Evolutionary conservation across 2,113 vertebrate genomes (phyloP).

Genomic region (Turnix velox): DNA sequence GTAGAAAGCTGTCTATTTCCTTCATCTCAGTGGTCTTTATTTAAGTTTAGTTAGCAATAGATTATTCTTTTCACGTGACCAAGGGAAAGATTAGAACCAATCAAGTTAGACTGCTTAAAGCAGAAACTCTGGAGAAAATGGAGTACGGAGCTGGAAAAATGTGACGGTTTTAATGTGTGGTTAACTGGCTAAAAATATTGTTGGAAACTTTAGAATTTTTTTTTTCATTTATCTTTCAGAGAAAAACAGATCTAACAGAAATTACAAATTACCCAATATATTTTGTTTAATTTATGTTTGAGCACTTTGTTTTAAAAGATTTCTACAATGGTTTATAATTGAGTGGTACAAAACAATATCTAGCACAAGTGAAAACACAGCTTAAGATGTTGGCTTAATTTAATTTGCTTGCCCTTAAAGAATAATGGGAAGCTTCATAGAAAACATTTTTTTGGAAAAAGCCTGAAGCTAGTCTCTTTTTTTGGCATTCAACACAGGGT

Average conservation of each 20-base stretch:
- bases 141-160: conserved; percentile 8
- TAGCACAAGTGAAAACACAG: not conserved
- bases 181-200: conserved; percentile 52
- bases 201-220: not conserved
- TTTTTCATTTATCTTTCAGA: conserved; percentile 29
- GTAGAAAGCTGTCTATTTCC: not conserved
- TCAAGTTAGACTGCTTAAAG: not conserved
- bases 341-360: not conserved
- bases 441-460: conserved; percentile 13
- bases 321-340: not conserved
- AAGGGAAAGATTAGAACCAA: not conserved
- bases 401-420: not conserved
- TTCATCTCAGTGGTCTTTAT: not conserved
- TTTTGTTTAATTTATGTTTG: not conserved
- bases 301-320: not conserved
- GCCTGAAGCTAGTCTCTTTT: not conserved
- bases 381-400: not conserved
- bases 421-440: not conserved
- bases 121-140: not conserved
- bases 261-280: not conserved
- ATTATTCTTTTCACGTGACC: not conserved
- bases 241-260: not conserved
- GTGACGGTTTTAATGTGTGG: not conserved
- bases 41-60: not conserved
- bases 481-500: not conserved